phyloP scores from a whole-genome alignment of 1,140 invertebrate species.

The Agrilus planipennis region DNA sequence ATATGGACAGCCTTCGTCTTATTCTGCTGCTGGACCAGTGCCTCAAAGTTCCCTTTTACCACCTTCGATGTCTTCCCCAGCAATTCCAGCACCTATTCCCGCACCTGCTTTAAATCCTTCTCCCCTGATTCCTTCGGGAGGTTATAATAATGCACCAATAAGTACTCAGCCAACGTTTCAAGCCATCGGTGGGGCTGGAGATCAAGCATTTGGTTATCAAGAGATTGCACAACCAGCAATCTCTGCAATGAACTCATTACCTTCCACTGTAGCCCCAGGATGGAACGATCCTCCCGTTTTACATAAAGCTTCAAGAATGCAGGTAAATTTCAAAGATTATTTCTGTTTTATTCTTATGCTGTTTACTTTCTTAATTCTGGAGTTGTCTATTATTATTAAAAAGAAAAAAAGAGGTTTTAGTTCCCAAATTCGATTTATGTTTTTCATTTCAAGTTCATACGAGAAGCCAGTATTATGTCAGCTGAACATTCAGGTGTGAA shows the following conservation, averaged over 20 bases:
- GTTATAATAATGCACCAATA: neutral
- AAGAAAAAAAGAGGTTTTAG: too few relatives aligned
- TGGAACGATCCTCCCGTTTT: slow-evolving; percentile 75
- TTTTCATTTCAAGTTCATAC: slow-evolving; percentile 30
- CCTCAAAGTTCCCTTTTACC: neutral
- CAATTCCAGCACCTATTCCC: neutral
- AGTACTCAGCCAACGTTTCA: neutral
- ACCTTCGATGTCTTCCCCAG: too few relatives aligned
- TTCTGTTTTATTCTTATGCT: too few relatives aligned
- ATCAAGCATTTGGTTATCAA: neutral
- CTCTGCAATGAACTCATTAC: slow-evolving; percentile 19
- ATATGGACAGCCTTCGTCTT: neutral
- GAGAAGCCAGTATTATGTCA: slow-evolving; percentile 44
- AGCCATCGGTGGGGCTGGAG: slow-evolving; percentile 6
- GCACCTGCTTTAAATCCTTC: neutral
- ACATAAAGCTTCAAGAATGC: slow-evolving; percentile 36
- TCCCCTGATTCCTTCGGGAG: slow-evolving; percentile 5
- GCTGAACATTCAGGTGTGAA: slow-evolving; percentile 56
- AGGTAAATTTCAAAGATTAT: slow-evolving; percentile 43
- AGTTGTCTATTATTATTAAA: too few relatives aligned
- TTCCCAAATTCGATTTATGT: neutral
- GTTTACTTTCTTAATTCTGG: too few relatives aligned
- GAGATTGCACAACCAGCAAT: slow-evolving; percentile 7
- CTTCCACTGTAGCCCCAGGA: slow-evolving; percentile 45
- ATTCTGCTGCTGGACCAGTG: neutral